Percentiles rank a stretch among this genome's conserved stretches.
Conservation (phyloP, 2,888 invertebrate species). For the Notocelia uddmanniana region DNA sequence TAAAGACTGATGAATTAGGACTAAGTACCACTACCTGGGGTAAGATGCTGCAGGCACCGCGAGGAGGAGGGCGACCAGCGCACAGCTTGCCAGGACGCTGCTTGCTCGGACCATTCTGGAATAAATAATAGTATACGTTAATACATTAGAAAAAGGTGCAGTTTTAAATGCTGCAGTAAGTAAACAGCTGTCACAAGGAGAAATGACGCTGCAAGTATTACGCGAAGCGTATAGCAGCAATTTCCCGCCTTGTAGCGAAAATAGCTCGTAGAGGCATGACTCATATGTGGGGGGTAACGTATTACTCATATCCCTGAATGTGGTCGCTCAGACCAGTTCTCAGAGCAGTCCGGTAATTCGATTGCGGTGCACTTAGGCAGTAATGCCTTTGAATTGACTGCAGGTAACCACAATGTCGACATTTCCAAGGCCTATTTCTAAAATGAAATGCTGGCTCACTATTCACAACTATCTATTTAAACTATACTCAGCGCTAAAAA, state of each 20-base stretch:
- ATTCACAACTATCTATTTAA: neutral
- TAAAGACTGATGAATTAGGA: neutral
- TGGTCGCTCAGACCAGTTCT: neutral
- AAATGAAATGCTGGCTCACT: neutral
- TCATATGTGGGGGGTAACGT: too few species aligned
- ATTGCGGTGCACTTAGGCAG: conserved; percentile 6
- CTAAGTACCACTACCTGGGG: conserved; percentile 68
- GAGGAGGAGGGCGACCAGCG: conserved; percentile 71
- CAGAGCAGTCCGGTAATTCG: conserved; percentile 4
- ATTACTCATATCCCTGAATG: too few species aligned
- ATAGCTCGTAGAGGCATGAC: too few species aligned
- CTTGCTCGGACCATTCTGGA: conserved; percentile 79
- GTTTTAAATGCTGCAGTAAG: neutral
- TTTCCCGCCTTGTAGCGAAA: too few species aligned
- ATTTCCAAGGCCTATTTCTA: neutral
- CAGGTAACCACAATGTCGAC: neutral
- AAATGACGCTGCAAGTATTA: too few species aligned
- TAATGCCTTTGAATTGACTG: conserved; percentile 18
- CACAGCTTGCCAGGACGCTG: conserved; percentile 77
- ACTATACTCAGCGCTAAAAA: too few species aligned
- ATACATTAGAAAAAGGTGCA: neutral
- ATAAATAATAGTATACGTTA: conserved; percentile 49
- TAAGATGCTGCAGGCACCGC: conserved; percentile 73
- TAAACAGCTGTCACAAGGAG: too few species aligned
- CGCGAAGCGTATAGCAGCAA: too few species aligned